phyloP scores from a whole-genome alignment of 1,140 invertebrate species.

The Drosophila sulfurigaster region DNA sequence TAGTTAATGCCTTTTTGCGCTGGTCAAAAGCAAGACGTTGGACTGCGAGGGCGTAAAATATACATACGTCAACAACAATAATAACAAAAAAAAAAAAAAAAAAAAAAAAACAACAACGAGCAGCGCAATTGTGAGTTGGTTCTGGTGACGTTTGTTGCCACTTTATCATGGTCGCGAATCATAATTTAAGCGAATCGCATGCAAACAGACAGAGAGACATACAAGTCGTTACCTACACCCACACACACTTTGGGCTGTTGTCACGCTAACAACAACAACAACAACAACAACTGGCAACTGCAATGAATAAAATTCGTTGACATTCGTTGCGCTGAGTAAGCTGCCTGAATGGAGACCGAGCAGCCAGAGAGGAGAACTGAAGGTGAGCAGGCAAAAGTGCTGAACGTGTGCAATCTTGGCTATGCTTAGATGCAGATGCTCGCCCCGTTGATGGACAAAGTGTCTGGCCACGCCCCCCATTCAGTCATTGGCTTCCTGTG shows the following conservation, averaged over 20 bases:
- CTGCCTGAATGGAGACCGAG: neutral
- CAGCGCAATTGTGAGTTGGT: slow-evolving; percentile 57
- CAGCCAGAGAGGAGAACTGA: neutral
- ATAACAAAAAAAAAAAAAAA: slow-evolving; percentile 15
- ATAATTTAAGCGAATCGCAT: slow-evolving; percentile 76
- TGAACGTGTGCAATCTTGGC: slow-evolving; percentile 64
- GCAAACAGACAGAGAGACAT: slow-evolving; percentile 41
- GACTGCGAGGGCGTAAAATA: slow-evolving; percentile 52
- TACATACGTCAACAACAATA: slow-evolving; percentile 25
- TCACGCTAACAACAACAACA: slow-evolving; percentile 38
- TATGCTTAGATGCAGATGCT: slow-evolving; percentile 52
- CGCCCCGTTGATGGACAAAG: slow-evolving; percentile 53
- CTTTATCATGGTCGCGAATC: slow-evolving; percentile 76
- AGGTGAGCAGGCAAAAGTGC: neutral
- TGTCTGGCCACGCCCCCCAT: slow-evolving; percentile 50
- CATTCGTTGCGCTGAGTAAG: slow-evolving; percentile 76
- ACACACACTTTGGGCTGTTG: slow-evolving; percentile 31
- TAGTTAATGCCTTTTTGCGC: slow-evolving; percentile 1
- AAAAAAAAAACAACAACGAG: slow-evolving; percentile 12
- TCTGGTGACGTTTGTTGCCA: slow-evolving; percentile 70
- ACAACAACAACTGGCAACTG: slow-evolving; percentile 46
- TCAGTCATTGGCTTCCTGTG: slow-evolving; percentile 59
- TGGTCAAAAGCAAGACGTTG: slow-evolving; percentile 45
- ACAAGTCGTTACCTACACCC: slow-evolving; percentile 43
- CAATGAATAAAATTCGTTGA: slow-evolving; percentile 74